Percentiles rank a stretch among this genome's conserved stretches.
Conservation (phyloP, 2,113 vertebrate genomes). For the Pholis gunnellus region DNA sequence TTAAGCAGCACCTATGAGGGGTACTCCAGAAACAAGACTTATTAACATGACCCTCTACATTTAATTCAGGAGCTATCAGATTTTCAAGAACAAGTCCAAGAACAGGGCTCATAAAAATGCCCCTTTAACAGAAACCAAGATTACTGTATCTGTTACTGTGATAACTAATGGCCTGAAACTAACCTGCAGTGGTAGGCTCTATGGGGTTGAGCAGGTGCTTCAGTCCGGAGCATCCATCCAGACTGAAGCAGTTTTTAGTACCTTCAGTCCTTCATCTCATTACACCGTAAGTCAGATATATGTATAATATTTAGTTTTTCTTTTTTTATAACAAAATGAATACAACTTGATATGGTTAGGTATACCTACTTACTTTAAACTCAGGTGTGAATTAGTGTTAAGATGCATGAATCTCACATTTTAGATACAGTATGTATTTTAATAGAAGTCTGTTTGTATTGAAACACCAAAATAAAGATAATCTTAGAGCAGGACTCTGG, state of each 20-base stretch:
- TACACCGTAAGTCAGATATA: not conserved
- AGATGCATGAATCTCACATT: not conserved
- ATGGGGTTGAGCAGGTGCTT: not conserved
- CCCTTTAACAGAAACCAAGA: not conserved
- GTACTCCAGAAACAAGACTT: not conserved
- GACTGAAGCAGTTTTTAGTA: not conserved
- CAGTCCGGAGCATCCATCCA: not conserved
- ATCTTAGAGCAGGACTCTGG: not conserved
- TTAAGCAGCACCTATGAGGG: not conserved
- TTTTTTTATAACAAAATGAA: not conserved
- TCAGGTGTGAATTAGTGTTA: not conserved
- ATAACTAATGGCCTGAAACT: constrained; percentile 3
- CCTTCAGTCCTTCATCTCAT: not conserved
- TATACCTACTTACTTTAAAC: no score
- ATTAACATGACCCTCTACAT: not conserved
- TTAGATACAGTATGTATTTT: not conserved
- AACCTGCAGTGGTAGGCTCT: not conserved
- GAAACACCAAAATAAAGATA: not conserved
- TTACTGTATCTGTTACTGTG: constrained; percentile 6
- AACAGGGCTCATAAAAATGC: not conserved
- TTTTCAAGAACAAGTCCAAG: no score
- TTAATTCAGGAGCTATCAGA: not conserved
- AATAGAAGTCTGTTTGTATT: not conserved
- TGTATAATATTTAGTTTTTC: not conserved
- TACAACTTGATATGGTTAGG: not conserved